A percentile compares a stretch with the other conserved stretches of the same genome.
Conservation (phyloP, 2,797 vertebrate genomes). For the Antennarius maculatus region DNA sequence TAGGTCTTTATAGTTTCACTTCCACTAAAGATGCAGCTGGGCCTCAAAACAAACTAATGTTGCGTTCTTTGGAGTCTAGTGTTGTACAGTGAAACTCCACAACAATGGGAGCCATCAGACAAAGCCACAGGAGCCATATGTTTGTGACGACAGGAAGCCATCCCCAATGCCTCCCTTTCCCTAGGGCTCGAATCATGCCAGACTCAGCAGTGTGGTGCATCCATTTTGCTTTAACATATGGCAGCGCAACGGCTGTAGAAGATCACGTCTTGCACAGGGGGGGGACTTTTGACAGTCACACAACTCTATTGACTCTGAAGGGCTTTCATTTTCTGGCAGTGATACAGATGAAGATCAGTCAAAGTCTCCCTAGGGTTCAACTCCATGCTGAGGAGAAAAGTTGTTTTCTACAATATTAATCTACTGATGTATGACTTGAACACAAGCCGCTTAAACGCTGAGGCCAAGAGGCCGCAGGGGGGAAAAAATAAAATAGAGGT, state of each 20-base stretch:
- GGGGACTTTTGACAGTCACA: conserved; percentile 62
- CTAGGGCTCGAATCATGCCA: conserved; percentile 52
- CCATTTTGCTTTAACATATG: conserved; percentile 71
- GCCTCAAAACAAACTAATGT: conserved; percentile 35
- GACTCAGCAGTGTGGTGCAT: conserved; percentile 49
- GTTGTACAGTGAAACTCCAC: conserved; percentile 19
- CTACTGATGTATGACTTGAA: conserved; percentile 68
- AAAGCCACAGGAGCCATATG: conserved; percentile 62
- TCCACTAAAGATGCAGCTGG: conserved; percentile 37
- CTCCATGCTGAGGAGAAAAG: conserved; percentile 55
- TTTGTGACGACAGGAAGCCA: conserved; percentile 53
- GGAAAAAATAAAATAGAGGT: too few species aligned
- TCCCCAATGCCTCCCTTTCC: conserved; percentile 37
- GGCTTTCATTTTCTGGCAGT: conserved; percentile 58
- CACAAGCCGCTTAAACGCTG: conserved; percentile 44
- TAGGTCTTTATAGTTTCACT: conserved; percentile 62
- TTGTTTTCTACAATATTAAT: conserved; percentile 61
- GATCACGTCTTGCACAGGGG: conserved; percentile 50
- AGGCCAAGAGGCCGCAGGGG: conserved; percentile 23
- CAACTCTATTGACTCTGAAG: conserved; percentile 46
- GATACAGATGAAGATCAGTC: conserved; percentile 52
- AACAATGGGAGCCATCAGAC: conserved; percentile 53
- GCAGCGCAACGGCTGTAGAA: conserved; percentile 46
- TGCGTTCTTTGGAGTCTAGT: conserved; percentile 35
- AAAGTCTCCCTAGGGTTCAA: conserved; percentile 40